Base-by-base conservation (phyloP, 2,113 vertebrate genomes). In the Aegotheles bennettii region DNA sequence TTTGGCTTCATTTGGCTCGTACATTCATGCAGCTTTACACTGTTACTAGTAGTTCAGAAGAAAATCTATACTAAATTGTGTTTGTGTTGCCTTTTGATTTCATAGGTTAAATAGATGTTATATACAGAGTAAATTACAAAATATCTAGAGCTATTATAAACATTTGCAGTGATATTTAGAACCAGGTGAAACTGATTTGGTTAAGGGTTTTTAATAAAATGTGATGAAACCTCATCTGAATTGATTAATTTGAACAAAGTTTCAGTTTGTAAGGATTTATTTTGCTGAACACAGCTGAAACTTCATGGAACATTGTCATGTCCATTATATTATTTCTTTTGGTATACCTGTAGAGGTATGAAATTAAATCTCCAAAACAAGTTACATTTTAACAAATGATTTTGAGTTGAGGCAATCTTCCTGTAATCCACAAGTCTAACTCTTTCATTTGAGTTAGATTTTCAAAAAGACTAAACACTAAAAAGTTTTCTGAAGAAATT, bases 1-100 rank as follows among this genome's bases (percentile, higher is more conserved):
- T 94, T 89, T 95, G 81, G 76, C 94, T 93, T 71, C 43, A 53
- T 84, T n/a, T 88, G 91, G 33, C 73, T 65, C 4, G 19, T 82
- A 93, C 73, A 82, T 89, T 50, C 48, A 78, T 53, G 45, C 67
- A 92, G 67, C 38, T 53, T 87, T 67, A 43, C 21, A 35, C 56
- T 75, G 60, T 38, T 95, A 75, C 31, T 47, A 40, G 16, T 12
- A 74, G 75, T 36, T 84, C 50, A 60, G 71, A 85, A 76, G 20
- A 87, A 94, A 90, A 61, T 36, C 20, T 29, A 2, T 28, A n/a
- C 7, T 35, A 59, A 43, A 42, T 20, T 40, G 15, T 42, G 3
- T 14, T 77, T 36, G 6, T 43, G 38, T 21, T 78, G 9, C 35
- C 50, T 90, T 86, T 84, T 45, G 19, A 38, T 83, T 91, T 73